Evolutionary conservation across 2,797 vertebrate species (phyloP), one percentile per base, ranked within the genome.

Genomic region (Pseudopleuronectes americanus): DNA sequence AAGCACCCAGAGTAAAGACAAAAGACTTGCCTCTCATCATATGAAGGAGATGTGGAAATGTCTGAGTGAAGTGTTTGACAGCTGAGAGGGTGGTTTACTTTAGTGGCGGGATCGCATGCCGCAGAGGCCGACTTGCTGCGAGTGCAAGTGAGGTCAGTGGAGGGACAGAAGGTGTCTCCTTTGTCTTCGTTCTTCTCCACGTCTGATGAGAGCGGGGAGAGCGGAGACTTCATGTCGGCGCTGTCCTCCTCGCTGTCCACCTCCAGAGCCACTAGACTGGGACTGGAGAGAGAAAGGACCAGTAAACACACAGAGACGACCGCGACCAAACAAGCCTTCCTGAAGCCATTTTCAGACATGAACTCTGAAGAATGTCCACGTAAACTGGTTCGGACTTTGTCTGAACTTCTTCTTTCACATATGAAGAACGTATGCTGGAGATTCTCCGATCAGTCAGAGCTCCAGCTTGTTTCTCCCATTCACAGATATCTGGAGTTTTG

Each of bases 231-330:
- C 22, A 92, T 85, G 0, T 74, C 84, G 2, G 55, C 64, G 62
- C 92, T 92, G 17, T 93, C 94, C 33, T 95, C 96, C 8, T 96
- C 94, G 0, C 90, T 94, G 77, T 97, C 95, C 8, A 96, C 87
- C 74, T 97, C 96, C 90, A 99, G 89, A 79, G 96, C 95, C 77
- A 98, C 97, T 0, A 97, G 94, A 79, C 96, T 98, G 31, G 96
- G 96, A 81, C 95, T 96, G 68, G 72, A 79, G 56, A 21, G 9
- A 58, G 0, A 63, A 23, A 72, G 8, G 21, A 36, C 3, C 2
- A 10, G 62, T 77, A 56, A 56, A 28, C 24, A 56, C 7, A 36
- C 33, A 31, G 16, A 54, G 5, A 38, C 12, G 21, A 4, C 2
- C 12, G 4, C 10, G 43, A 23, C 2, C 23, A 12, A 6, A 41